Base-by-base conservation (phyloP, 2,113 vertebrate genomes). In the Smithornis capensis region DNA sequence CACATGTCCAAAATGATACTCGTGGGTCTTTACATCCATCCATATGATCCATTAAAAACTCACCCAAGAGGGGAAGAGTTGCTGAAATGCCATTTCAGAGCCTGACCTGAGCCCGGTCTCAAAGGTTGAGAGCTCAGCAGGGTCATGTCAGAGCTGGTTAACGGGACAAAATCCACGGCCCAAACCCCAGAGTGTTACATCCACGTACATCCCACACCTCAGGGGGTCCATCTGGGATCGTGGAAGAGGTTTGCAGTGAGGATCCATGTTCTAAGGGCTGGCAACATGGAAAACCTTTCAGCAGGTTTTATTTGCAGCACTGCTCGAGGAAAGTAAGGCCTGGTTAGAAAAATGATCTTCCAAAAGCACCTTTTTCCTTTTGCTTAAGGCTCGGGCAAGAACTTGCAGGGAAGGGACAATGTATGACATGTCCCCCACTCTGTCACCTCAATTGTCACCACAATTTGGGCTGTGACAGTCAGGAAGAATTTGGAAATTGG, bases 141-240 rank as follows among this genome's bases (percentile, higher is more conserved):
- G 1, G 5, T 38, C 38, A 37, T 3, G 4, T 14, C 73, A 82
- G 44, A 45, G n/a, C 35, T 52, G 83, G 14, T 37, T 10, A 74
- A 67, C 40, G 5, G 3, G 23, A 7, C 3, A 40, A 33, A 37
- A 88, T 55, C 5, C 8, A 7, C 7, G 14, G 29, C 44, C 65
- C 81, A 63, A 57, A 35, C 3, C 59, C 9, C 55, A 42, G 2
- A 0, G 1, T 7, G 74, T 2, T 10, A 3, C 2, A 29, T 3
- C 31, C 87, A n/a, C 4, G 0, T 7, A 40, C 60, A 45, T 0
- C 85, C 64, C 38, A 8, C 2, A 0, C 2, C 1, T 19, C 5
- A 13, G 1, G 22, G 42, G 1, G 3, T 23, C 22, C 7, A 23
- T 57, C 6, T 24, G 67, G 53, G 28, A 62, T 7, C 2, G 56